Percentiles rank a stretch among this genome's conserved stretches.
Evolutionary conservation across 2,888 invertebrate species (phyloP).

Genomic region (Peribatodes rhomboidaria): DNA sequence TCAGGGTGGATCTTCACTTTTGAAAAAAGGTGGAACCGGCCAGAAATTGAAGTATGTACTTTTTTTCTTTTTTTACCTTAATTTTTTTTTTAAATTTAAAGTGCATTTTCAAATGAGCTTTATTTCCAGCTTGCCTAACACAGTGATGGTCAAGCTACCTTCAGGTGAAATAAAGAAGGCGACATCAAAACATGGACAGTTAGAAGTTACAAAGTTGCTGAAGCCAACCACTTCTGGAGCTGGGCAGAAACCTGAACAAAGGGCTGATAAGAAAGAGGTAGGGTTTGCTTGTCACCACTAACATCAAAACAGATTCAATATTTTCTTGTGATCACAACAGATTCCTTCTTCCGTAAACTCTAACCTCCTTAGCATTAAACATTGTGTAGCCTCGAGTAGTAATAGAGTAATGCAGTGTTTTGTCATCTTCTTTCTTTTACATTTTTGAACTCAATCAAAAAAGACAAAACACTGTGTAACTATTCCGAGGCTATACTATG

Average conservation of each 20-base stretch:
- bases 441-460: too few relatives aligned
- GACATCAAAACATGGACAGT: conserved; percentile 72
- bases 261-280: conserved; percentile 76
- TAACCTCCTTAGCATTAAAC: too few relatives aligned
- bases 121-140: conserved; percentile 76
- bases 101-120: conserved; percentile 4
- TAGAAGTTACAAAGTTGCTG: conserved; percentile 75
- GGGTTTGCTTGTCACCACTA: background rate
- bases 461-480: too few relatives aligned
- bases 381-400: too few relatives aligned
- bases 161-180: conserved; percentile 79
- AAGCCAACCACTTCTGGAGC: conserved; percentile 74
- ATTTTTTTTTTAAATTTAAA: conserved; percentile 11
- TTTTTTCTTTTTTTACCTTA: conserved; percentile 11
- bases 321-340: too few relatives aligned
- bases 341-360: background rate
- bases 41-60: conserved; percentile 79
- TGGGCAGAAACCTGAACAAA: conserved; percentile 67
- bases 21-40: conserved; percentile 76
- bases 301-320: too few relatives aligned
- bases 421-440: too few relatives aligned
- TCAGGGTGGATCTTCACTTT: conserved; percentile 88
- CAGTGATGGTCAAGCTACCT: conserved; percentile 80
- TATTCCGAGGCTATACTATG: too few relatives aligned
- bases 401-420: too few relatives aligned